Evolutionary conservation across 2,888 invertebrate species (phyloP), one percentile per base, ranked within the genome.

Genomic region (Coleophora flavipennella): DNA sequence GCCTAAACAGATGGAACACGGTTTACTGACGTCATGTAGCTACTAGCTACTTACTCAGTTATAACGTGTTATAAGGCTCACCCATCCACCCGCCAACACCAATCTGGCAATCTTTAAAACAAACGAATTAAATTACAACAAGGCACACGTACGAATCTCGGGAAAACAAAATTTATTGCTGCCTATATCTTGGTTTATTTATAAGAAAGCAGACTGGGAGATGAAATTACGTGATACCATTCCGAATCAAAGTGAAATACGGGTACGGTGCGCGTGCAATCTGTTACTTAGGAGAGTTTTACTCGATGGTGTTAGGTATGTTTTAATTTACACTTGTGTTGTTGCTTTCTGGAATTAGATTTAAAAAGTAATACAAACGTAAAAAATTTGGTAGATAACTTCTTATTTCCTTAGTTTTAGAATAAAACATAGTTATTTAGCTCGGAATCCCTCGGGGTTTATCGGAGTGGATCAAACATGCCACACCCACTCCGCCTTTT

Each of bases 221-320:
- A 81, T 81, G 79, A 77, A 83, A 83, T 81, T 83, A 83, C 83
- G 83, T 83, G 83, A 83, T 83, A 80, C 79, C 75, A 83, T 83
- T 83, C 67, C 69, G 69, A 76, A 80, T 77, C 75, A 72, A 77
- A 76, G 80, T 79, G 78, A 83, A 72, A 77, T 77, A 83, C 38
- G 26, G 41, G 31, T 14, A 33, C 38, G 14, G 37, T 26, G 39
- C 47, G 57, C 53, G 56, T 45, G 56, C 55, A 54, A 56, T 55
- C 55, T 49, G 51, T 56, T 55, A 20, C 20, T 20, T 20, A 20
- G 3, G 20, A 20, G 3, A 3, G 20, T 20, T 20, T 20, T 20
- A 20, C 50, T 53, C 54, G 50, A 44, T 40, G 36, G 40, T 26
- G 27, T 29, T 29, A 27, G 29, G 36, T 36, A 31, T 36, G 36